Conservation (phyloP, 2,888 invertebrate genomes). For the Harmothoe impar region DNA sequence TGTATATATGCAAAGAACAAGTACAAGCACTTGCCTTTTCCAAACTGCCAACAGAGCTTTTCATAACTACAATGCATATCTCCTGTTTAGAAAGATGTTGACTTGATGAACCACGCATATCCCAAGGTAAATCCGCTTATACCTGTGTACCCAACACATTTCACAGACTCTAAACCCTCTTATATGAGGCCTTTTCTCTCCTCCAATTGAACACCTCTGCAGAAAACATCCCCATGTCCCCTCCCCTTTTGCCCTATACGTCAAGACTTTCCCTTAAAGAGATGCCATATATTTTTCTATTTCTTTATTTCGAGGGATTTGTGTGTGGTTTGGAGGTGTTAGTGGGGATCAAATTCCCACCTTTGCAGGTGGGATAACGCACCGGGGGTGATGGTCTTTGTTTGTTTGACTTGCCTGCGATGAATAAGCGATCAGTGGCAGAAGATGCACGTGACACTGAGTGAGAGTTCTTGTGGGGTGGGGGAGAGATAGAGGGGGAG, state of each 20-base stretch:
- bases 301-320: slow-evolving; percentile 11
- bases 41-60: too few relatives aligned
- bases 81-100: too few relatives aligned
- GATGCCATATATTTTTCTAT: not conserved
- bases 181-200: too few relatives aligned
- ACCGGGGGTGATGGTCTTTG: slow-evolving; percentile 15
- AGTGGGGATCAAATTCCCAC: slow-evolving; percentile 45
- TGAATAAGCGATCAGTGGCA: slow-evolving; percentile 39
- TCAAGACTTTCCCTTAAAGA: not conserved
- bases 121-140: too few relatives aligned
- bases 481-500: not conserved
- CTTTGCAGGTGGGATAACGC: slow-evolving; percentile 42
- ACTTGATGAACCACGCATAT: too few relatives aligned
- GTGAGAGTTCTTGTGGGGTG: not conserved
- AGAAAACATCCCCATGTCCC: not conserved
- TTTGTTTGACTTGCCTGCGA: slow-evolving; percentile 53
- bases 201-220: too few relatives aligned
- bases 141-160: too few relatives aligned
- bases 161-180: too few relatives aligned
- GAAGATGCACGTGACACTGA: not conserved
- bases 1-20: too few relatives aligned
- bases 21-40: too few relatives aligned
- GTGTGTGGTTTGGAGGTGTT: slow-evolving; percentile 31
- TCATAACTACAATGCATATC: too few relatives aligned
- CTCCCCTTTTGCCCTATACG: not conserved